phyloP scores from a whole-genome alignment of 2,113 vertebrate species.

The Plestiodon gilberti region DNA sequence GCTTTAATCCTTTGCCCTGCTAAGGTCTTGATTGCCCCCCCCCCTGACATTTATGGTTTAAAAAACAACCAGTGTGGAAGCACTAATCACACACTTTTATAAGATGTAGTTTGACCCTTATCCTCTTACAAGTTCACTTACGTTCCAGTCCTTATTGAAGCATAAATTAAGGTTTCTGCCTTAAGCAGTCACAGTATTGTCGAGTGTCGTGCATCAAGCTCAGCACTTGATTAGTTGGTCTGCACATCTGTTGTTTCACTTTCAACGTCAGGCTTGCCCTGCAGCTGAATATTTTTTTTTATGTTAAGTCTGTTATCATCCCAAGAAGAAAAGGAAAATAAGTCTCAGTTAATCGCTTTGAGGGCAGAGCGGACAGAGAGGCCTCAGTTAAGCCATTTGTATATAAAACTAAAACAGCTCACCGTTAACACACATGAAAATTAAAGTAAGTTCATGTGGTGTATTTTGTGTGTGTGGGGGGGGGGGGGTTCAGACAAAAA shows the following conservation, averaged over 20 bases:
- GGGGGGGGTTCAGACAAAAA: too few relatives aligned
- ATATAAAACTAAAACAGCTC: neutral
- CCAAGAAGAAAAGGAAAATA: neutral
- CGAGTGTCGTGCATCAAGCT: neutral
- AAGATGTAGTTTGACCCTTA: too few relatives aligned
- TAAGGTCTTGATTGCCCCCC: too few relatives aligned
- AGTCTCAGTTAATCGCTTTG: neutral
- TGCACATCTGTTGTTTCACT: neutral
- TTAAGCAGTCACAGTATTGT: neutral
- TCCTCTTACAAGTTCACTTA: too few relatives aligned
- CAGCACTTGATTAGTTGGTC: neutral
- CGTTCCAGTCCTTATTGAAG: too few relatives aligned
- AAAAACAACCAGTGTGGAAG: too few relatives aligned
- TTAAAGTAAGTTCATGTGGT: neutral
- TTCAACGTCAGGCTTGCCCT: neutral
- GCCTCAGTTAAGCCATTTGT: neutral
- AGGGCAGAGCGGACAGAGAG: neutral
- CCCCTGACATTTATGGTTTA: too few relatives aligned
- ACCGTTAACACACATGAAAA: neutral
- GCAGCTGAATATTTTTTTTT: neutral
- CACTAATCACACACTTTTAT: too few relatives aligned
- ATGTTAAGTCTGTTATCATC: neutral
- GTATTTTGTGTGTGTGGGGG: too few relatives aligned
- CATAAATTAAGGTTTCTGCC: too few relatives aligned
- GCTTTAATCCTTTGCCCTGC: too few relatives aligned